Conservation (phyloP, 2,113 vertebrate genomes). For the Eurystomus gularis region DNA sequence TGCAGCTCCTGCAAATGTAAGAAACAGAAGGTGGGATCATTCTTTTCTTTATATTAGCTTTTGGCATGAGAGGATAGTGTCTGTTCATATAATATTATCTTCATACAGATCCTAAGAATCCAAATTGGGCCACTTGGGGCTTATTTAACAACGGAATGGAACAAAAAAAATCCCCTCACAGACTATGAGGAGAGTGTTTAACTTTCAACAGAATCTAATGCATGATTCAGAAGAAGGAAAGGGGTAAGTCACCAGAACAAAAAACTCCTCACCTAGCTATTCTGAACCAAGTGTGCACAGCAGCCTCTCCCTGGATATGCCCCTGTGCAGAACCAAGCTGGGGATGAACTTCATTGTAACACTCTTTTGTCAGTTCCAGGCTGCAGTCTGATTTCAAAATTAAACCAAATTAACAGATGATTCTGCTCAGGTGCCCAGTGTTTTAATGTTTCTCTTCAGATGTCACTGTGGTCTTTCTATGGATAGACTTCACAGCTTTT, state of each 20-base stretch:
- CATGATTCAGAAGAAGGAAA: neutral
- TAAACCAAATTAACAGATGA: neutral
- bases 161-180: too few relatives aligned
- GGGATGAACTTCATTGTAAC: neutral
- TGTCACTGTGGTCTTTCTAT: neutral
- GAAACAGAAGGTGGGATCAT: neutral
- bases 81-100: neutral
- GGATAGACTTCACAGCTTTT: neutral
- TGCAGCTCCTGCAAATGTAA: neutral
- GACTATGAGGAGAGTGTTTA: neutral
- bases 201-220: neutral
- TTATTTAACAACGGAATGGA: neutral
- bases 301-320: neutral
- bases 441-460: neutral
- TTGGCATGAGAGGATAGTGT: neutral
- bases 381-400: neutral
- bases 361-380: neutral
- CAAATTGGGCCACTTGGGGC: neutral
- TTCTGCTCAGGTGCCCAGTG: neutral
- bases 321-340: neutral
- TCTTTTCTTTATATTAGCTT: neutral
- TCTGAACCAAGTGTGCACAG: neutral
- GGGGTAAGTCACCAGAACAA: neutral
- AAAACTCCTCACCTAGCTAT: neutral
- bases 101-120: neutral